These are phyloP conservation scores for Protaetia brevitarsis DNA, from an alignment of 1,140 invertebrate species.

Conservation along the genomic window DNA sequence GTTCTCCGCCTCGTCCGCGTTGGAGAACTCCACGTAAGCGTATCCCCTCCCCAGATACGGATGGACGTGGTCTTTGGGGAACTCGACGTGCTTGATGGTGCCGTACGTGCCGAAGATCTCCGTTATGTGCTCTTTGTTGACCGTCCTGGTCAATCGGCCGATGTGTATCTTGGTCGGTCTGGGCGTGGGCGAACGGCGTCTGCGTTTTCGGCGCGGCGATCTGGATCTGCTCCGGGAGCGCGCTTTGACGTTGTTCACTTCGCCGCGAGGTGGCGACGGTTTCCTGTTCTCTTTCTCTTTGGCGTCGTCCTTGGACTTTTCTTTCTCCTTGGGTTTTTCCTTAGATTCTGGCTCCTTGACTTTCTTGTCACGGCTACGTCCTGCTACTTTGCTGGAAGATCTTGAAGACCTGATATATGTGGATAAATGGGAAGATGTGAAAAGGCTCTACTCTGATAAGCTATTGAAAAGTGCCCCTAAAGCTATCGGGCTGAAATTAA, in stretches of 20 bases:
- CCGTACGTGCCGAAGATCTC: constrained; percentile 97
- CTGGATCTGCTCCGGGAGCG: constrained; percentile 44
- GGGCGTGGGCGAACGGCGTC: constrained; percentile 80
- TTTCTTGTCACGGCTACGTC: constrained; percentile 53
- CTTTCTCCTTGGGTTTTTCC: constrained; percentile 47
- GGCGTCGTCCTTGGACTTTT: constrained; percentile 49
- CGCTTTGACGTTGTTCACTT: constrained; percentile 39
- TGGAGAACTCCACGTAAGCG: constrained; percentile 94
- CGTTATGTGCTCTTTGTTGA: constrained; percentile 87
- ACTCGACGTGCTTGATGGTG: constrained; percentile 84
- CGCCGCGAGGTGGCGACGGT: constrained; percentile 49
- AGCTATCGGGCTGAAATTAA: too few species aligned
- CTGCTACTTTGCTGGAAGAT: constrained; percentile 47
- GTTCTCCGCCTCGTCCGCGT: constrained; percentile 92
- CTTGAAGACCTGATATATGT: constrained; percentile 36
- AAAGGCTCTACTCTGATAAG: background rate
- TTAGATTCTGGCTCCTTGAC: constrained; percentile 54
- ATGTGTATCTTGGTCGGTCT: constrained; percentile 90
- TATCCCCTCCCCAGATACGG: constrained; percentile 82
- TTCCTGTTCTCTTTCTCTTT: constrained; percentile 53
- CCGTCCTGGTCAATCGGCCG: constrained; percentile 86
- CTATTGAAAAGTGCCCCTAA: background rate
- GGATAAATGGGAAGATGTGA: background rate
- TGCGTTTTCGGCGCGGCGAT: constrained; percentile 57
- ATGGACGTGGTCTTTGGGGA: constrained; percentile 83